phyloP scores from a whole-genome alignment of 2,797 vertebrate species.

The Naso thynnoides region DNA sequence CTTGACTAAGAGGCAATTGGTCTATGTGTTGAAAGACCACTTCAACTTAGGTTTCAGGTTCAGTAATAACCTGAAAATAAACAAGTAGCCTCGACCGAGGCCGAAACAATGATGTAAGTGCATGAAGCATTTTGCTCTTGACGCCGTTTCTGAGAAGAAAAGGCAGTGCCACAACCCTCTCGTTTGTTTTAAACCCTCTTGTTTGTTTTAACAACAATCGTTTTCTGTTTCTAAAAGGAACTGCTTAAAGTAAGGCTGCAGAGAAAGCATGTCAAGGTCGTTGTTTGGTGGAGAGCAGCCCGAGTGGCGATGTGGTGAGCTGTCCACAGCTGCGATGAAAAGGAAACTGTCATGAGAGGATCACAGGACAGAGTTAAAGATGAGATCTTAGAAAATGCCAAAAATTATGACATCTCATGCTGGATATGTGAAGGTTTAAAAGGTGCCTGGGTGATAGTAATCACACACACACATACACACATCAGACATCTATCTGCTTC shows the following conservation, averaged over 20 bases:
- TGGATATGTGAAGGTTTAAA: slow-evolving; percentile 11
- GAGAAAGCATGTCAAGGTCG: slow-evolving; percentile 21
- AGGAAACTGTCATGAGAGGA: slow-evolving; percentile 7
- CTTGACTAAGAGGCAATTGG: slow-evolving; percentile 3
- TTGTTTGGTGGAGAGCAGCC: slow-evolving; percentile 7
- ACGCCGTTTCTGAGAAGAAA: slow-evolving; percentile 3
- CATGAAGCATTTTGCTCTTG: slow-evolving; percentile 4
- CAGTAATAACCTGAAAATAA: slow-evolving; percentile 7
- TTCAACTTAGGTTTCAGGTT: slow-evolving; percentile 15
- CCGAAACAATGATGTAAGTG: background rate
- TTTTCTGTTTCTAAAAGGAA: slow-evolving; percentile 26
- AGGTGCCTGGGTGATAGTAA: background rate
- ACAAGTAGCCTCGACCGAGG: slow-evolving; percentile 4
- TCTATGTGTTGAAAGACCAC: background rate
- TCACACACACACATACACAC: slow-evolving; percentile 6
- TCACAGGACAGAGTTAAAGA: slow-evolving; percentile 28
- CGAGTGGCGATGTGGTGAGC: slow-evolving; percentile 23
- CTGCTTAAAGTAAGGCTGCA: background rate
- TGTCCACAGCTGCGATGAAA: slow-evolving; percentile 24
- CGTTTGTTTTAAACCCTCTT: background rate
- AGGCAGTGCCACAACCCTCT: background rate
- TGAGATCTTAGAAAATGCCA: background rate
- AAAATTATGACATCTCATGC: slow-evolving; percentile 1
- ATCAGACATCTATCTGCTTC: background rate
- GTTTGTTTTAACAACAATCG: slow-evolving; percentile 6